These are phyloP conservation scores for Cacoxenus indagator DNA, from an alignment of 2,888 invertebrate genomes.

Conservation along the genomic window DNA sequence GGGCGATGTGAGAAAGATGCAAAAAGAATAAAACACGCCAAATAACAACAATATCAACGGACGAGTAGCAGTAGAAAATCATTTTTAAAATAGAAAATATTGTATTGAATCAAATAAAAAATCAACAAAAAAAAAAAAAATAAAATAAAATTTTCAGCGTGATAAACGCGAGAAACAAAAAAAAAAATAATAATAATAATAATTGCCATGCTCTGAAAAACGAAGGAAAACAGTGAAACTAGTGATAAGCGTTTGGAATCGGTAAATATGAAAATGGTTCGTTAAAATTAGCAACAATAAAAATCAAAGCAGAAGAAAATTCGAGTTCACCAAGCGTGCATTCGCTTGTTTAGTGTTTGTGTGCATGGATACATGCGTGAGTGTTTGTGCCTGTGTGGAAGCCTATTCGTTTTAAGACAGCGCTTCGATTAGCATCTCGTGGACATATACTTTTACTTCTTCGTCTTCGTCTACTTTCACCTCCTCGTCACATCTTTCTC, in stretches of 20 bases:
- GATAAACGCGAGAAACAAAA: conserved; percentile 43
- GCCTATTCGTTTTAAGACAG: too few relatives aligned
- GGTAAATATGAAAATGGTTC: too few relatives aligned
- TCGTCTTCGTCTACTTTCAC: conserved; percentile 18
- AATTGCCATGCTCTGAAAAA: too few relatives aligned
- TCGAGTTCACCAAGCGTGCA: too few relatives aligned
- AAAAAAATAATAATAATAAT: too few relatives aligned
- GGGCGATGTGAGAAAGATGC: background rate
- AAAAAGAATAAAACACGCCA: background rate
- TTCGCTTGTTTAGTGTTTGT: too few relatives aligned
- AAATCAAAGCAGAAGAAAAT: too few relatives aligned
- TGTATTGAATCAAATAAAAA: background rate
- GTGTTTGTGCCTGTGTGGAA: too few relatives aligned
- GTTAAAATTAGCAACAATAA: too few relatives aligned
- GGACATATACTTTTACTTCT: conserved; percentile 10
- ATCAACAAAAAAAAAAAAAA: background rate
- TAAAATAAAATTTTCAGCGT: background rate
- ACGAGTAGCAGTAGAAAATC: conserved; percentile 32
- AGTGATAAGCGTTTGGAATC: too few relatives aligned
- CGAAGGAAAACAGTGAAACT: too few relatives aligned
- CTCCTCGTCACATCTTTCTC: conserved; percentile 27
- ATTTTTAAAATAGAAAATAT: conserved; percentile 23
- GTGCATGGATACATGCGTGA: too few relatives aligned
- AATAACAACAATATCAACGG: background rate
- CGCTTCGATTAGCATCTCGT: background rate